phyloP scores from a whole-genome alignment of 2,797 vertebrate genomes.

The Uromys caudimaculatus region DNA sequence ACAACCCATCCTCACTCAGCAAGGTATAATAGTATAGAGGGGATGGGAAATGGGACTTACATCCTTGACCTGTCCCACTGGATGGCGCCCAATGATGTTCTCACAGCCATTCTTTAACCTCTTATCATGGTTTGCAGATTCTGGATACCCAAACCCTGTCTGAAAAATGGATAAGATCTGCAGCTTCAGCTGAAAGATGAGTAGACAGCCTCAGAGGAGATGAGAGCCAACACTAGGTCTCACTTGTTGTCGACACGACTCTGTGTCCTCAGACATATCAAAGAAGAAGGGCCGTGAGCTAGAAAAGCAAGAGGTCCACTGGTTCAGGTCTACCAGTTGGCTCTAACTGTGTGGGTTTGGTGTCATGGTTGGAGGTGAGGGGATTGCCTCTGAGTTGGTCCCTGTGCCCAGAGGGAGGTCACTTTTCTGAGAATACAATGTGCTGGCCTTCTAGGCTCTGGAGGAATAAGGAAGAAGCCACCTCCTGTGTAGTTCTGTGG shows the following conservation, averaged over 20 bases:
- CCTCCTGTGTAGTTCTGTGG: background rate
- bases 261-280: background rate
- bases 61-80: rapidly evolving
- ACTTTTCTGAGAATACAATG: background rate
- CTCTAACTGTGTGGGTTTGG: background rate
- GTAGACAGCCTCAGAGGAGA: background rate
- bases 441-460: background rate
- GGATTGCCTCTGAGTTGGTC: background rate
- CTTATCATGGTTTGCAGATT: too few relatives aligned
- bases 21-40: background rate
- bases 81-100: rapidly evolving
- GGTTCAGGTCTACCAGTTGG: background rate
- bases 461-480: rapidly evolving
- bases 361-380: background rate
- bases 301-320: background rate
- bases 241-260: background rate
- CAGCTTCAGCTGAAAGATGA: background rate
- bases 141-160: background rate
- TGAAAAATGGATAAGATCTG: background rate
- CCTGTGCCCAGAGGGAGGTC: background rate
- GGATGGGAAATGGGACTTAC: background rate
- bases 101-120: background rate
- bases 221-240: background rate
- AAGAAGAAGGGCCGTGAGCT: background rate
- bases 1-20: background rate